Evolutionary conservation across 1,140 invertebrate species (phyloP).

Genomic region (Temnothorax nylanderi): DNA sequence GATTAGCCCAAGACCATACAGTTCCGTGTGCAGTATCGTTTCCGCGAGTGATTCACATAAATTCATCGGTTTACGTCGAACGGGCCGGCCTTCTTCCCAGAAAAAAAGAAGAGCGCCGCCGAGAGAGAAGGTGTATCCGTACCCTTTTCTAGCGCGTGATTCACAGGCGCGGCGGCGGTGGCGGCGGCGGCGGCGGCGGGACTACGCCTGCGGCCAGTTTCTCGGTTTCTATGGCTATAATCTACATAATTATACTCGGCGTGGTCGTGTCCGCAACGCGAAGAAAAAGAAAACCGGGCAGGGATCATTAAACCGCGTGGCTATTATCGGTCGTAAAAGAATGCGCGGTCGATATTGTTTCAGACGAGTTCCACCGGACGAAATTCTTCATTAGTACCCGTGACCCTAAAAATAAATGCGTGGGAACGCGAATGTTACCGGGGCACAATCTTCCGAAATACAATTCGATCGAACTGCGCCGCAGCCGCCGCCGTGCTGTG

Average conservation of each 20-base stretch:
- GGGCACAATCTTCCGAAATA: neutral
- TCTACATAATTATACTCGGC: constrained; percentile 72
- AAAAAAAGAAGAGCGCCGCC: constrained; percentile 1
- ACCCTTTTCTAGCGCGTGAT: constrained; percentile 66
- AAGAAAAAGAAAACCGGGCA: constrained; percentile 39
- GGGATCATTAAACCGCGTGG: constrained; percentile 61
- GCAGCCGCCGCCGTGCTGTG: too few species aligned
- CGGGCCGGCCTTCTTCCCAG: neutral
- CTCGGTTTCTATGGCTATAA: constrained; percentile 69
- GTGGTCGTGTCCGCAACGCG: constrained; percentile 44
- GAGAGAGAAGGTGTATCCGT: constrained; percentile 49
- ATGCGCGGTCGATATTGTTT: constrained; percentile 47
- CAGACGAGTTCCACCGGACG: constrained; percentile 37
- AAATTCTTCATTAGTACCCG: constrained; percentile 53
- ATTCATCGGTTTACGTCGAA: constrained; percentile 21
- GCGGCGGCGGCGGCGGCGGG: constrained; percentile 20
- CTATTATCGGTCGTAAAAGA: constrained; percentile 72
- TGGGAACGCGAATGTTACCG: constrained; percentile 37
- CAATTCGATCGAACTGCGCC: neutral
- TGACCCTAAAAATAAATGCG: constrained; percentile 43
- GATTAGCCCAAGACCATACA: neutral
- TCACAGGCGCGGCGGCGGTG: constrained; percentile 42
- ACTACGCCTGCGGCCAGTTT: constrained; percentile 67
- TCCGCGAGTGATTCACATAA: constrained; percentile 34
- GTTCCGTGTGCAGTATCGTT: constrained; percentile 18